Base-by-base conservation (phyloP, 2,888 invertebrate species). In the Drymonia ruficornis region DNA sequence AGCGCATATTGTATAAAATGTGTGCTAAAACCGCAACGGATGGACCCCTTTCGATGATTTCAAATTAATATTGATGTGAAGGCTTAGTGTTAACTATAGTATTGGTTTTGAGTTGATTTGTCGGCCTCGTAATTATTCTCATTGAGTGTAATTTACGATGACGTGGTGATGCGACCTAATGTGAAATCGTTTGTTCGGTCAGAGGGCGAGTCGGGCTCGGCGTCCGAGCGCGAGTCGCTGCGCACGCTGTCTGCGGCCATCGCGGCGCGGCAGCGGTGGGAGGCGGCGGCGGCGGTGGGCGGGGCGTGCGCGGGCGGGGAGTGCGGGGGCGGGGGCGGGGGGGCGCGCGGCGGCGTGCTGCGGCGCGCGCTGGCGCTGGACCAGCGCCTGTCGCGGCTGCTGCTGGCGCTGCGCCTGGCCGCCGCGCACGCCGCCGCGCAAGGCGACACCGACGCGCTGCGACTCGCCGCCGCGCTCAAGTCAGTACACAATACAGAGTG, bases 181-280 rank as follows among this genome's bases (percentile, higher is more conserved):
- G 6, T 28, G 28, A 28, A 28, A 3, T 12, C 0, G 31, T 9
- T 11, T 11, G 11, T 31, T 12, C 11, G 12, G 31, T 0, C n/a
- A 83, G 80, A 83, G 15, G 72, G 77, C 28, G 81, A 85, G 56
- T 86, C 84, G 0, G 82, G 72, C 9, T 87, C 83, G 59, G 92
- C 68, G 69, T 89, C 90, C 8, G 92, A 93, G 68, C 94, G 94
- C 66, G 96, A 96, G 75, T 96, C 96, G 43, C 93, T 97, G 43
- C 96, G 96, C 72, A 96, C 96, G 81, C 87, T 97, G 9, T 96
- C 96, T 0, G 96, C 96, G 69, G 96, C 96, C 51, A 96, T 96
- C 77, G 93, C 96, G 49, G 94, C 94, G 76, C 94, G 96, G 0
- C 96, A 96, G 74, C 94, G 95, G 65, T 93, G 94, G 59, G 95